Conservation (phyloP, 2,888 invertebrate genomes). For the Archaeoteleia sp. region DNA sequence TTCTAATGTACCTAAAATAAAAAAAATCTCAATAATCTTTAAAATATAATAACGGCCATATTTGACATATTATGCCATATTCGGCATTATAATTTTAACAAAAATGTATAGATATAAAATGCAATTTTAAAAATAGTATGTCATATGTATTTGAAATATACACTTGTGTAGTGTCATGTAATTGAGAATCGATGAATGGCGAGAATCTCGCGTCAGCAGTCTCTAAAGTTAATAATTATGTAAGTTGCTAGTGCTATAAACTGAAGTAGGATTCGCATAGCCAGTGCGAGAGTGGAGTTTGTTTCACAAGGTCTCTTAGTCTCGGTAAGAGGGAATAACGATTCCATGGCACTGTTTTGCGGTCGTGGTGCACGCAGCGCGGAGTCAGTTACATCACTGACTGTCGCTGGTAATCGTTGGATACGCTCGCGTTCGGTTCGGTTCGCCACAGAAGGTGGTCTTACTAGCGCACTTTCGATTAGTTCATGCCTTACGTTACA, state of each 20-base stretch:
- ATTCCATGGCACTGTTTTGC: conserved; percentile 51
- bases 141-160: conserved; percentile 10
- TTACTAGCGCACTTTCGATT: conserved; percentile 25
- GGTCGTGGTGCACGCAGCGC: conserved; percentile 53
- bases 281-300: conserved; percentile 29
- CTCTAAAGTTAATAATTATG: conserved; percentile 32
- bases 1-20: too few species aligned
- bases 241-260: conserved; percentile 21
- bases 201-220: conserved; percentile 7
- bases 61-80: too few species aligned
- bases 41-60: too few species aligned
- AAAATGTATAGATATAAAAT: too few species aligned
- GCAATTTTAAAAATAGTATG: conserved; percentile 3
- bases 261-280: conserved; percentile 12
- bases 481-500: conserved; percentile 15
- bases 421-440: conserved; percentile 28
- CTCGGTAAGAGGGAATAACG: conserved; percentile 56
- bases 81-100: too few species aligned
- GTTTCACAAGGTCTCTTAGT: conserved; percentile 54
- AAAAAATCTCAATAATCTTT: too few species aligned
- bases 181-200: conserved; percentile 20
- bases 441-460: conserved; percentile 33
- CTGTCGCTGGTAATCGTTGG: conserved; percentile 52
- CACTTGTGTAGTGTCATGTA: conserved; percentile 8
- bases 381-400: conserved; percentile 61